Percentiles rank a stretch among this genome's conserved stretches.
Evolutionary conservation across 2,888 invertebrate species (phyloP).

Genomic region (Agrochola lota): DNA sequence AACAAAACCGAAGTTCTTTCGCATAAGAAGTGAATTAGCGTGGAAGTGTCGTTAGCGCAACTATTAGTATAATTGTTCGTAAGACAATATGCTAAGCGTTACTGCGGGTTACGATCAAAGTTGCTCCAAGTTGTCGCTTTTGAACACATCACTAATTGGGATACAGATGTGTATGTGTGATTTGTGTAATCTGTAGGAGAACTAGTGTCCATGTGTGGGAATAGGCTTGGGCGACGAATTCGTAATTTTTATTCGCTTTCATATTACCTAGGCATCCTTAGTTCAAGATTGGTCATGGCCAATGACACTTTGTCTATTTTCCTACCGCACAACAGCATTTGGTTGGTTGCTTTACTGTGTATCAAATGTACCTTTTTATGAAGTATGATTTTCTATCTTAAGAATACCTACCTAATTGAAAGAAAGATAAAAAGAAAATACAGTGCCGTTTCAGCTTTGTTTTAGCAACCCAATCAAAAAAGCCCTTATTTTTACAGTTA

Average conservation of each 20-base stretch:
- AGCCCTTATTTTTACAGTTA: neutral
- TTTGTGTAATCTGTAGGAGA: neutral
- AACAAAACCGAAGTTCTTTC: slow-evolving; percentile 39
- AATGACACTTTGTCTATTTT: neutral
- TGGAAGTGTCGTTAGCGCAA: slow-evolving; percentile 56
- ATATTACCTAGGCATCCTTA: no score
- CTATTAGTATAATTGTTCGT: slow-evolving; percentile 55
- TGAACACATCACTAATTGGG: slow-evolving; percentile 33
- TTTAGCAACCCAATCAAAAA: neutral
- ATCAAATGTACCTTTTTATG: neutral
- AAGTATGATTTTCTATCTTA: neutral
- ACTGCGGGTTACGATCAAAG: slow-evolving; percentile 63
- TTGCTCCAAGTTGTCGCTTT: slow-evolving; percentile 36
- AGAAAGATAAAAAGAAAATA: neutral
- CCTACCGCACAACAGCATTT: neutral
- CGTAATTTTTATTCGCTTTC: neutral
- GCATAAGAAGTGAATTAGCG: slow-evolving; percentile 51
- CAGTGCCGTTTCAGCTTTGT: neutral
- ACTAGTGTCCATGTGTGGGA: neutral
- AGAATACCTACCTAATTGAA: neutral
- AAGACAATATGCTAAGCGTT: slow-evolving; percentile 63
- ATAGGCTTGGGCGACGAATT: neutral
- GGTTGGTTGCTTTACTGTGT: neutral
- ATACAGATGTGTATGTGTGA: slow-evolving; percentile 12
- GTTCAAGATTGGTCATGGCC: no score